Conservation (phyloP, 1,140 invertebrate species). For the Diabrotica undecimpunctata region DNA sequence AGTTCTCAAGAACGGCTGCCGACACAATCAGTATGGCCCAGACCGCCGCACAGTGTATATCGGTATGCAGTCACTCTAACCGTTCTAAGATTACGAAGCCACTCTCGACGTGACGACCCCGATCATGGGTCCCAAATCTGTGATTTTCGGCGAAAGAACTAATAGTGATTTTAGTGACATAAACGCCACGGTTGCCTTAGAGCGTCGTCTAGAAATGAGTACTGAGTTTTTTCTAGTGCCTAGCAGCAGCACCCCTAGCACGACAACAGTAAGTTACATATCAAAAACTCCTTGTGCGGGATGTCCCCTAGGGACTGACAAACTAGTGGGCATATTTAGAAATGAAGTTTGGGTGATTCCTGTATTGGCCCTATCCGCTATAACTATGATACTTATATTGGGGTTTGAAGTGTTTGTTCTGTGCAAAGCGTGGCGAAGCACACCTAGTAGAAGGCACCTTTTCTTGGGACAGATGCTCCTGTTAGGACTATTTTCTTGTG, state of each 20-base stretch:
- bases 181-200: conserved; percentile 25
- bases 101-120: conserved; percentile 36
- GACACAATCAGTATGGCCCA: conserved; percentile 42
- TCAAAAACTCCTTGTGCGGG: conserved; percentile 33
- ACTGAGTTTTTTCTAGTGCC: conserved; percentile 75
- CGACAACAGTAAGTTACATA: conserved; percentile 38
- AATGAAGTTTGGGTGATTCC: conserved; percentile 83
- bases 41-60: conserved; percentile 33
- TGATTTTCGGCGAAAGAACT: conserved; percentile 3
- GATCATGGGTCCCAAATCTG: conserved; percentile 24
- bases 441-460: conserved; percentile 78
- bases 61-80: conserved; percentile 30
- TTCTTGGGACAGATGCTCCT: conserved; percentile 89
- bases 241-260: conserved; percentile 41
- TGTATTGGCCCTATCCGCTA: conserved; percentile 70
- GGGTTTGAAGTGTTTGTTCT: conserved; percentile 87
- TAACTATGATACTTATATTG: conserved; percentile 75
- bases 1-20: not conserved
- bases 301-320: conserved; percentile 30
- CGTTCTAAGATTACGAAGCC: conserved; percentile 32
- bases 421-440: conserved; percentile 79
- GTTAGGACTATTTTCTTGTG: conserved; percentile 79
- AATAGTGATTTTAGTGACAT: conserved; percentile 1
- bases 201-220: conserved; percentile 64
- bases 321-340: conserved; percentile 53